Base-by-base conservation (phyloP, 2,888 invertebrate species). In the Cryptus viduatorius region DNA sequence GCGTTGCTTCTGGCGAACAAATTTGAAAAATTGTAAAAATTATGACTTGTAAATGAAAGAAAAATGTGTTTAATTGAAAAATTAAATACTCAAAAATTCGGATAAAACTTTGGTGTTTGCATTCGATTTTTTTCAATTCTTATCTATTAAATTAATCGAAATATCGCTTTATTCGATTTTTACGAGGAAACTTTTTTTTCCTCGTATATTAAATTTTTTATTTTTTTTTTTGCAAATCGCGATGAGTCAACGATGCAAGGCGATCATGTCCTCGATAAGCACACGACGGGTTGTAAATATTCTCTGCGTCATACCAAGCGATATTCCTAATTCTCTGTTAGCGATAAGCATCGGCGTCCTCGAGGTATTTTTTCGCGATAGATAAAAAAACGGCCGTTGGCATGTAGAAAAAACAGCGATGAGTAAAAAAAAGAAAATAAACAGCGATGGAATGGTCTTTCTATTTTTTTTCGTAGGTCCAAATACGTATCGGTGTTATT, bases 401-500 rank as follows among this genome's bases (percentile, higher is more conserved):
- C 24, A 19, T 24, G 56, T 19, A 56, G 10, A 56, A 10, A 56
- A 24, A 24, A 12, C 19, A 1, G 8, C 24, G 12, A 24, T 10
- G 19, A 24, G 19, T 4, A 19, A 56, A 24, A 19, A 24, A 56
- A 56, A 53, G 53, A 56, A 19, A 4, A 24, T 56, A 56, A 29
- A 12, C 44, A 46, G 67, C 24, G 8, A n/a, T 8, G 19, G 12
- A 7, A n/a, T 8, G 16, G 19, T 68, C 24, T n/a, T 68, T 29
- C 24, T 42, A 44, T 16, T 68, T 50, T 68, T 68, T 42, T 42
- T 10, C 10, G 16, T 29, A 14, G n/a, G 48, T 68, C 68, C 48
- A 68, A 68, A 68, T 73, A 73, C 61, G 61, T 61, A 46, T 59
- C 72, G 8, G 46, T 46, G 37, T 24, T 48, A 50, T 75, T 75